phyloP scores from a whole-genome alignment of 92 coral and sea anemone species.

The Epizoanthus scotinus region DNA sequence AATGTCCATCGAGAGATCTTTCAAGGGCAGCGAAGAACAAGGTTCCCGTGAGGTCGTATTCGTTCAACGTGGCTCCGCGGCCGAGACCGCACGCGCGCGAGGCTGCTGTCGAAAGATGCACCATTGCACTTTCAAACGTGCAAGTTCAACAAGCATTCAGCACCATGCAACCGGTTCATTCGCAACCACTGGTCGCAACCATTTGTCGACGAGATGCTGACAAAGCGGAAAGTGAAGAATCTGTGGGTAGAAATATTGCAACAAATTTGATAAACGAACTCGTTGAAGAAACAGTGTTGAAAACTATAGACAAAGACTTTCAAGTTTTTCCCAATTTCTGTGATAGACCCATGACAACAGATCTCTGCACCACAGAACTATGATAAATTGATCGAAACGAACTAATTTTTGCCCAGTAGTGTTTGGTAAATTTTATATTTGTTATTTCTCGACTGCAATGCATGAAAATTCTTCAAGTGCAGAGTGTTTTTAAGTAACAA shows the following conservation, averaged over 20 bases:
- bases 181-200: conserved; percentile 54
- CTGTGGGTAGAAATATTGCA: conserved; percentile 4
- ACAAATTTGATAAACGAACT: neutral
- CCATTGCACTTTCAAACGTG: conserved; percentile 70
- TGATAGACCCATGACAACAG: conserved; percentile 70
- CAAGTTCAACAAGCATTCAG: conserved; percentile 70
- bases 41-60: conserved; percentile 57
- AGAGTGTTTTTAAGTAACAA: neutral
- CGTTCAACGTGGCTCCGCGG: conserved; percentile 77
- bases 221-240: conserved; percentile 24
- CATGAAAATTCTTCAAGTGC: neutral
- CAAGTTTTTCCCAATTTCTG: conserved; percentile 45
- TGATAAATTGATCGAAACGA: neutral
- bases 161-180: conserved; percentile 40
- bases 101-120: conserved; percentile 63
- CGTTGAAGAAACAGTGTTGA: neutral
- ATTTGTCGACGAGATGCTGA: conserved; percentile 46
- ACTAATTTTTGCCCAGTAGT: neutral
- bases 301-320: conserved; percentile 37
- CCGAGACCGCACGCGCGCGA: conserved; percentile 59
- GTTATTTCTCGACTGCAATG: neutral
- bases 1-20: conserved; percentile 42
- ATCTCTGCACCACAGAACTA: conserved; percentile 92
- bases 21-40: conserved; percentile 42
- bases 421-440: neutral